Conservation (phyloP, 2,888 invertebrate genomes). For the Vanessa cardui region DNA sequence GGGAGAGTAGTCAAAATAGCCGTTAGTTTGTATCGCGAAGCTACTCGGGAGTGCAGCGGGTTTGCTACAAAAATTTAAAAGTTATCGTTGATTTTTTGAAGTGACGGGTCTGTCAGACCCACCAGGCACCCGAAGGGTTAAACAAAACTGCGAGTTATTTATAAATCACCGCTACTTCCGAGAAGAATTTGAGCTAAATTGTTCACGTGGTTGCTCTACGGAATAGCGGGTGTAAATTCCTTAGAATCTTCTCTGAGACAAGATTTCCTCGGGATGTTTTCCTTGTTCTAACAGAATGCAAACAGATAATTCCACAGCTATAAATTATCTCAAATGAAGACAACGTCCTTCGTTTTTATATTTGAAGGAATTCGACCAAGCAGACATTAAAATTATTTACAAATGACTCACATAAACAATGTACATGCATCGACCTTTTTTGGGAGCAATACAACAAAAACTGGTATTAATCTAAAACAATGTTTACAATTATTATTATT, state of each 20-base stretch:
- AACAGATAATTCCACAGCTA: constrained; percentile 4
- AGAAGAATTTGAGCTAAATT: constrained; percentile 30
- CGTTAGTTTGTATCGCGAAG: too few species aligned
- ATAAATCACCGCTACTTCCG: constrained; percentile 25
- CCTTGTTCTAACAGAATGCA: constrained; percentile 8
- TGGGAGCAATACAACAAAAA: background rate
- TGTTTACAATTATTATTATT: too few species aligned
- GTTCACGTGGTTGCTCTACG: constrained; percentile 22
- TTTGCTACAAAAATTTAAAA: too few species aligned
- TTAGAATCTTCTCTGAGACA: constrained; percentile 22
- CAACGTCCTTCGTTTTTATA: background rate
- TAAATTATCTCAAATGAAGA: constrained; percentile 1
- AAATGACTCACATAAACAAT: background rate
- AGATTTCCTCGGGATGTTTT: constrained; percentile 24
- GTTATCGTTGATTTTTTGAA: too few species aligned
- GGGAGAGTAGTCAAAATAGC: too few species aligned
- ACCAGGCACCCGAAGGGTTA: too few species aligned
- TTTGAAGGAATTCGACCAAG: background rate
- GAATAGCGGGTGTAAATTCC: constrained; percentile 25
- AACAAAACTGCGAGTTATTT: constrained; percentile 8
- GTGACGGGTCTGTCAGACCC: too few species aligned
- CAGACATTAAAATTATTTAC: background rate
- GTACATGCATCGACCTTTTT: background rate
- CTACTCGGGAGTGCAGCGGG: too few species aligned
- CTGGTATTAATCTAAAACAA: too few species aligned